A percentile compares a stretch with the other conserved stretches of the same genome.
Conservation (phyloP, 2,888 invertebrate species). For the Argyresthia albistria region DNA sequence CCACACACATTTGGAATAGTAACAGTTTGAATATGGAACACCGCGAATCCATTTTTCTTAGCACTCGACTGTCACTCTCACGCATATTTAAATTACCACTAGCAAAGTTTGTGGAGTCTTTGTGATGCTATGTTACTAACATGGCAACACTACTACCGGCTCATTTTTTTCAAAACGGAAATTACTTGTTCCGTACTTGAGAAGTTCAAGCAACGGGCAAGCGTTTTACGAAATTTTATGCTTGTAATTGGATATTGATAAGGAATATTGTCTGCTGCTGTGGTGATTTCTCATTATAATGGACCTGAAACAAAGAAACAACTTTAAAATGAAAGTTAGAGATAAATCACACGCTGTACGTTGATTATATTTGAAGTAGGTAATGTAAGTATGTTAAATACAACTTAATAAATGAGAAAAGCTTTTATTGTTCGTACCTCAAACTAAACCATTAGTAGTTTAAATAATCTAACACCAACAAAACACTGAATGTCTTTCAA, state of each 20-base stretch:
- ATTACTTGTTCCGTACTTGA: slow-evolving; percentile 5
- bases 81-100: slow-evolving; percentile 25
- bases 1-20: slow-evolving; percentile 54
- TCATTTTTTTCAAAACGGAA: slow-evolving; percentile 7
- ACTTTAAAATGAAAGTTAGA: background rate
- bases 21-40: slow-evolving; percentile 56
- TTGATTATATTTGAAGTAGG: background rate
- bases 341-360: background rate
- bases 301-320: slow-evolving; percentile 48
- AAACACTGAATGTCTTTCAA: background rate
- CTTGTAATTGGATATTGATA: slow-evolving; percentile 57
- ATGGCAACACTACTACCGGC: slow-evolving; percentile 19
- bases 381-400: too few species aligned
- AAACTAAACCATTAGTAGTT: background rate
- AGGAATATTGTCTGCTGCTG: slow-evolving; percentile 36
- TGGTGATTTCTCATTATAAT: slow-evolving; percentile 53
- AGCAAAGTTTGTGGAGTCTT: background rate
- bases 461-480: background rate
- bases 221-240: slow-evolving; percentile 37
- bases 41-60: slow-evolving; percentile 55
- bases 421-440: too few species aligned
- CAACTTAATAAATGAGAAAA: too few species aligned
- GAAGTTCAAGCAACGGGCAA: slow-evolving; percentile 2
- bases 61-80: slow-evolving; percentile 38
- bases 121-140: slow-evolving; percentile 17